These are phyloP conservation scores for Etheostoma cragini DNA, from an alignment of 2,113 vertebrate species.

Conservation along the genomic window DNA sequence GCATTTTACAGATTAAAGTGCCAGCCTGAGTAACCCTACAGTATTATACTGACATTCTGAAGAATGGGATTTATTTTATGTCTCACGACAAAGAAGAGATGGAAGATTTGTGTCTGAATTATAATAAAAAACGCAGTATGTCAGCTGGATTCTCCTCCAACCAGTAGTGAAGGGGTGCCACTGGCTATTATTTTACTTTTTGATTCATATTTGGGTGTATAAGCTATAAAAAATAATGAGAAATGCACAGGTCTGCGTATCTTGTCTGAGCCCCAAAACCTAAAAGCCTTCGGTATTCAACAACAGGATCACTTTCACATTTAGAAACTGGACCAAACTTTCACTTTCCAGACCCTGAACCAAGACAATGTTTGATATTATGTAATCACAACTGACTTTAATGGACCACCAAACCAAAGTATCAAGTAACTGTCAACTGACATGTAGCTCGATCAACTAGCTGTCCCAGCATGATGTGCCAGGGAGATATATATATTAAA, in stretches of 20 bases:
- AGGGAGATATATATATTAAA: no score
- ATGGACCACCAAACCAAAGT: neutral
- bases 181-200: neutral
- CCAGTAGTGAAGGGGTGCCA: neutral
- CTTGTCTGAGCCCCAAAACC: neutral
- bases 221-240: neutral
- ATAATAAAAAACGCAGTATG: neutral
- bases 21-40: neutral
- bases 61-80: neutral
- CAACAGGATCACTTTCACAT: neutral
- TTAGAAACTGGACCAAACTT: neutral
- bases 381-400: neutral
- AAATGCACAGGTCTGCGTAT: neutral
- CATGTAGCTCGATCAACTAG: neutral
- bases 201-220: neutral
- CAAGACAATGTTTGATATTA: neutral
- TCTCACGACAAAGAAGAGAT: neutral
- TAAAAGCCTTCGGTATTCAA: no score
- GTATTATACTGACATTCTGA: neutral
- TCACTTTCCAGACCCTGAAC: neutral
- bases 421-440: neutral
- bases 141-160: neutral
- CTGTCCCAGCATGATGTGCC: neutral
- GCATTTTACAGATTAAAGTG: slow-evolving; percentile 21
- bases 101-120: neutral